These are phyloP conservation scores for Iguana delicatissima DNA, from an alignment of 2,797 vertebrate genomes.

Conservation along the genomic window DNA sequence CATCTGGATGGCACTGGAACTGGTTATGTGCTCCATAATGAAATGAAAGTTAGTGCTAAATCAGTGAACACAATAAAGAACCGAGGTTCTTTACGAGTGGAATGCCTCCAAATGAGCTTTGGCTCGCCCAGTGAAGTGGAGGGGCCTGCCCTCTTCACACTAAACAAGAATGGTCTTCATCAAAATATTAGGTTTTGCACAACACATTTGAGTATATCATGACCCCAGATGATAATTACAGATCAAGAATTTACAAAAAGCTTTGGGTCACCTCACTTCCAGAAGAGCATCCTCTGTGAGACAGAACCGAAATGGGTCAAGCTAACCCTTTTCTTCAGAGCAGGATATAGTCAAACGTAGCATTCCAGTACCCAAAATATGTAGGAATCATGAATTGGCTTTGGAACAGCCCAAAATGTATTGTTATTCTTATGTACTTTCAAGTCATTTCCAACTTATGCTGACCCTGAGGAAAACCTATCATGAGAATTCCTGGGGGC, in stretches of 20 bases:
- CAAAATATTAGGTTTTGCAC: background rate
- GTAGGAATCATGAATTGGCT: background rate
- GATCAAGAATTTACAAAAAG: background rate
- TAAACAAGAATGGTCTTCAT: background rate
- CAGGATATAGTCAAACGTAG: background rate
- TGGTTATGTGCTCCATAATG: background rate
- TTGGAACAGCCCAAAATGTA: no score
- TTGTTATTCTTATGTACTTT: no score
- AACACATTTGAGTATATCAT: background rate
- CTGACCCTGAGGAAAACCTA: no score
- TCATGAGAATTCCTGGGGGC: no score
- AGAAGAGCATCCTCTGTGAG: background rate
- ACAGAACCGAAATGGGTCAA: background rate
- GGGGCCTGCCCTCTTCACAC: background rate
- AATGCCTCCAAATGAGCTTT: background rate
- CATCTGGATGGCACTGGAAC: background rate
- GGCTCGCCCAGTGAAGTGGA: background rate
- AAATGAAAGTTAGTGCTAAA: background rate
- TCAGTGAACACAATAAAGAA: background rate
- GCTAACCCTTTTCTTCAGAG: background rate
- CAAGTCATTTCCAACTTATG: no score
- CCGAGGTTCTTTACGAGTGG: background rate
- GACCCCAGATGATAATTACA: background rate
- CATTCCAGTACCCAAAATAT: no score
- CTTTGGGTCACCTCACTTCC: background rate